These are phyloP conservation scores for Dromiciops gliroides DNA, from an alignment of 2,113 vertebrate species.

Conservation along the genomic window DNA sequence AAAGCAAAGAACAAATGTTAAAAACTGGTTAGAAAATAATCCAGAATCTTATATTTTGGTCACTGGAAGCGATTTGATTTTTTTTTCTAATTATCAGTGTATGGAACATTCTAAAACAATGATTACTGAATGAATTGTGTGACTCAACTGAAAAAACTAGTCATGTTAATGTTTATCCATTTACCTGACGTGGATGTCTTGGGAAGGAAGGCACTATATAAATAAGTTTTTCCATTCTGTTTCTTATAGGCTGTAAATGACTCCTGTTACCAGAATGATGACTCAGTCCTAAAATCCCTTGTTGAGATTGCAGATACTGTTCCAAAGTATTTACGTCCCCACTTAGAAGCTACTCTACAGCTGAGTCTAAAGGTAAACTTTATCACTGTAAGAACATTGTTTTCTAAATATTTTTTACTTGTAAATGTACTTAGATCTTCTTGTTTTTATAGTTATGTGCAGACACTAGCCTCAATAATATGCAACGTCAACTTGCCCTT, in stretches of 20 bases:
- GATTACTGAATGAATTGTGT: neutral
- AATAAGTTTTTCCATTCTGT: constrained; percentile 5
- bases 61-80: neutral
- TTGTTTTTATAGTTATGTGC: constrained; percentile 89
- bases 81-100: neutral
- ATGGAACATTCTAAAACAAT: neutral
- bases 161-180: neutral
- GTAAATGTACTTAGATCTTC: constrained; percentile 31
- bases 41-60: neutral
- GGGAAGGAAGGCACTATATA: neutral
- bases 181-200: neutral
- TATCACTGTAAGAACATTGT: constrained; percentile 18
- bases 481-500: constrained; percentile 96
- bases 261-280: constrained; percentile 96
- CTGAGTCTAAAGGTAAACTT: constrained; percentile 94
- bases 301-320: constrained; percentile 98
- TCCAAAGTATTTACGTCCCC: constrained; percentile 96
- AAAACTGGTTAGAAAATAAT: neutral
- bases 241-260: constrained; percentile 93
- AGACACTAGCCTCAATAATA: constrained; percentile 94
- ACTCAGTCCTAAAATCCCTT: constrained; percentile 97
- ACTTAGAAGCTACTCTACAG: constrained; percentile 95
- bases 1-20: neutral
- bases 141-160: neutral
- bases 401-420: neutral